Base-by-base conservation (phyloP, 2,113 vertebrate genomes). In the Rhinopithecus roxellana region DNA sequence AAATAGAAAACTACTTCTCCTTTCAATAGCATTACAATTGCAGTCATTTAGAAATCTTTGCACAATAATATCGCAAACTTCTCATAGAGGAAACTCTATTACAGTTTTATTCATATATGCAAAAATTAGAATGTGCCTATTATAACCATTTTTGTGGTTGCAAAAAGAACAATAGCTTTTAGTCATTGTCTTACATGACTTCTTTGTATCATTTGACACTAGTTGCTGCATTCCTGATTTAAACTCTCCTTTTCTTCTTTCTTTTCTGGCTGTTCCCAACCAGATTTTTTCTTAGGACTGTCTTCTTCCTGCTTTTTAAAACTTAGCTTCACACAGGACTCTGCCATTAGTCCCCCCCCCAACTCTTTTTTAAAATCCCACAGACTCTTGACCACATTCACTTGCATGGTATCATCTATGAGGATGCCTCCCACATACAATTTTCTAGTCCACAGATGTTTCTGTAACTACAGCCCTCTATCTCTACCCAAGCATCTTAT, bases 11-110 rank as follows among this genome's bases (percentile, higher is more conserved):
- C 17, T 78, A 67, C 40, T 77, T 83, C 57, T 93, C 30, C 84
- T 97, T 94, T 94, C n/a, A 94, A 77, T 59, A 82, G 25, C 59
- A 69, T 17, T 94, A 22, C 16, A 78, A 18, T 16, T 89, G 18
- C 57, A 85, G 40, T 88, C 69, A 45, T 93, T 89, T 93, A 93
- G 23, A 89, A 78, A 93, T 93, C 59, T 95, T 94, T 94, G 38
- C 30, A 69, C 30, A 86, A 38, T 50, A 94, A 8, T 43, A 72
- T 50, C 32, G 16, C 20, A 84, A 79, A 94, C 9, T 93, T 93
- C 79, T 77, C 81, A 79, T 16, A 91, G 64, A 77, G 25, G 48
- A 87, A 80, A 92, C 18, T 78, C 30, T 88, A 14, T 64, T 69
- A 69, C 35, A 45, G 45, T 92, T 96, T 95, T 84, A 80, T 87